A percentile compares a stretch with the other conserved stretches of the same genome.
Evolutionary conservation across 1,140 invertebrate genomes (phyloP).

Genomic region (Heliconius hermathena): DNA sequence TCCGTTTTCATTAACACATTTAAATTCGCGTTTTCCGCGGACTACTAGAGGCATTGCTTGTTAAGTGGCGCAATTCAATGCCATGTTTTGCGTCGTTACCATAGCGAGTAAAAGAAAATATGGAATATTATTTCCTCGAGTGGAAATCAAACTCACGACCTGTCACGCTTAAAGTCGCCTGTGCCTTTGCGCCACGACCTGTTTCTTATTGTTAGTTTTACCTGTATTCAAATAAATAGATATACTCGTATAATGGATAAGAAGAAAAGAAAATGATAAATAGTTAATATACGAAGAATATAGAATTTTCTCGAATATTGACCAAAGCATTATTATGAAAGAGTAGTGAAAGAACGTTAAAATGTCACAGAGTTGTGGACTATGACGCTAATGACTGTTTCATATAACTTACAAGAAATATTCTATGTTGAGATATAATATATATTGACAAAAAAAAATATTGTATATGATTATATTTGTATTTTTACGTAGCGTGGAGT

Average conservation of each 20-base stretch:
- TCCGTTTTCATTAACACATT: too few species aligned
- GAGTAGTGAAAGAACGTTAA: slow-evolving; percentile 3
- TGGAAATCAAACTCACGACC: too few species aligned
- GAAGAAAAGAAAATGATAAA: background rate
- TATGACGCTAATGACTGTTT: slow-evolving; percentile 10
- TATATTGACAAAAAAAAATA: background rate
- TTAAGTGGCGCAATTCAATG: too few species aligned
- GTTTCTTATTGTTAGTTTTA: background rate
- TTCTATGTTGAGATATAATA: background rate
- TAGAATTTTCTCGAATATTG: background rate
- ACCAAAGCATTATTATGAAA: slow-evolving; percentile 8
- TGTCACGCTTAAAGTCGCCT: too few species aligned
- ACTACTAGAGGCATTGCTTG: too few species aligned
- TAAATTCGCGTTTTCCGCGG: too few species aligned
- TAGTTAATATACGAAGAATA: background rate
- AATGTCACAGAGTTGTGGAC: background rate
- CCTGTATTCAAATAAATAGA: background rate
- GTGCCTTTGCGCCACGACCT: too few species aligned
- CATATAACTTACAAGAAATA: slow-evolving; percentile 11
- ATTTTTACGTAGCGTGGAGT: background rate
- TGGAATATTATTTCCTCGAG: too few species aligned
- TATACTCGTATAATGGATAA: background rate
- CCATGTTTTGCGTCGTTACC: too few species aligned
- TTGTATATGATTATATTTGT: background rate
- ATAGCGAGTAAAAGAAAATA: too few species aligned